Evolutionary conservation across 1,140 invertebrate genomes (phyloP), one percentile per base, ranked within the genome.

Genomic region (Lanistes nyassanus): DNA sequence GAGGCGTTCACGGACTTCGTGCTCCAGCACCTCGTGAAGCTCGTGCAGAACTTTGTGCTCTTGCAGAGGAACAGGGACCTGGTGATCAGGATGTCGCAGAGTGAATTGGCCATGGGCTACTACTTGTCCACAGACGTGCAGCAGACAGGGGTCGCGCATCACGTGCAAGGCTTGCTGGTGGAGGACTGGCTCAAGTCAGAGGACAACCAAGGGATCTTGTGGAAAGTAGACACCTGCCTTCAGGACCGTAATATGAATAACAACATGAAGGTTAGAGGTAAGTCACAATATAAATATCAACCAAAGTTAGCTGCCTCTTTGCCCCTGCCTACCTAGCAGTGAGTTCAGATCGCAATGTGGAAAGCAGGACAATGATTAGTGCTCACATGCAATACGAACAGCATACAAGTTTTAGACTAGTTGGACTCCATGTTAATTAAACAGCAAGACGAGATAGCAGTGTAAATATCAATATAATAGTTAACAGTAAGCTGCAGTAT

Each of bases 201-300:
- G 16, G 11, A 26, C 23, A 53, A 42, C 13, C 3, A 6, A 19
- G 53, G 36, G 2, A 0, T 66, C 60, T 7, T 53, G 71, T 79
- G 78, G 76, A 77, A 60, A 37, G 73, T 80, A 1, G 53, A 76
- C 58, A 80, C 79, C 7, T 80, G 79, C 65, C 64, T 80, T 74
- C 34, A 77, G n/a, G 58, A 78, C 9, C 70, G 70, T 29, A 47
- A 76, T 56, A 78, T 80, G 60, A 67, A 72, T 34, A 78, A 75
- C 65, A 80, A 80, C 74, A 74, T 80, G 73, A 75, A 60, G 42
- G 64, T 77, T 23, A 71, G 70, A 77, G 74, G 79, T 80, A 39
- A 76, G 77, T 47, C 19, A 16, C 19, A 1, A 47, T 6, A 16
- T 47, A 1, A 47, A 0, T 16, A 47, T n/a, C n/a, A n/a, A n/a